Evolutionary conservation across 2,888 invertebrate species (phyloP).

Genomic region (Enoplolaimus lenunculus): DNA sequence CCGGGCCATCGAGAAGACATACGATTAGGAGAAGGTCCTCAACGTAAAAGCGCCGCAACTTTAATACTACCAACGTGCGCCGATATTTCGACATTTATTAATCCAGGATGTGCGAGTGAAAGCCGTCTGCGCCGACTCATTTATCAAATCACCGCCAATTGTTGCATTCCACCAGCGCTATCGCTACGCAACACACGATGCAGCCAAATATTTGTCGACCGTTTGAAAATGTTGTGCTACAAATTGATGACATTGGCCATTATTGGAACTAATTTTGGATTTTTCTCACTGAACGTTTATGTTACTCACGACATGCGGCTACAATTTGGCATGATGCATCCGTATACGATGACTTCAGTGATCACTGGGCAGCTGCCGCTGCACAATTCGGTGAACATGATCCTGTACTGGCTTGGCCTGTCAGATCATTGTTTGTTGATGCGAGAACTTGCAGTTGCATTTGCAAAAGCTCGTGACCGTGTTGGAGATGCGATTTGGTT

Average conservation of each 20-base stretch:
- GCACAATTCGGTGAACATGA: slow-evolving; percentile 12
- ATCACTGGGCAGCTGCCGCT: slow-evolving; percentile 16
- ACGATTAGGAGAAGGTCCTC: too few relatives aligned
- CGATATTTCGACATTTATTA: background rate
- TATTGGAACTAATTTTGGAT: slow-evolving; percentile 3
- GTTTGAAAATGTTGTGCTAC: background rate
- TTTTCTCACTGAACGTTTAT: slow-evolving; percentile 9
- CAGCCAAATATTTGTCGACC: too few relatives aligned
- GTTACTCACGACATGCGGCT: background rate
- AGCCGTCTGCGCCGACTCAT: background rate
- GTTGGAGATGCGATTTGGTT: background rate
- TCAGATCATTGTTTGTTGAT: background rate
- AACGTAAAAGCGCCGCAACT: too few relatives aligned
- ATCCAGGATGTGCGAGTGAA: too few relatives aligned
- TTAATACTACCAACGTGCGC: too few relatives aligned
- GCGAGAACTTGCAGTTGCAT: background rate
- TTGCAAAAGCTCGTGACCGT: background rate
- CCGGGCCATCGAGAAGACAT: background rate
- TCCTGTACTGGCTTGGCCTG: slow-evolving; percentile 9
- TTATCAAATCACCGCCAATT: background rate
- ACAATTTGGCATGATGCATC: background rate
- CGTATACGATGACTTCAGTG: slow-evolving; percentile 18
- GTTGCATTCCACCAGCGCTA: too few relatives aligned
- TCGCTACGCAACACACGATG: too few relatives aligned
- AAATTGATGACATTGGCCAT: slow-evolving; percentile 6